phyloP scores from a whole-genome alignment of 2,113 vertebrate genomes.

The Canis aureus region DNA sequence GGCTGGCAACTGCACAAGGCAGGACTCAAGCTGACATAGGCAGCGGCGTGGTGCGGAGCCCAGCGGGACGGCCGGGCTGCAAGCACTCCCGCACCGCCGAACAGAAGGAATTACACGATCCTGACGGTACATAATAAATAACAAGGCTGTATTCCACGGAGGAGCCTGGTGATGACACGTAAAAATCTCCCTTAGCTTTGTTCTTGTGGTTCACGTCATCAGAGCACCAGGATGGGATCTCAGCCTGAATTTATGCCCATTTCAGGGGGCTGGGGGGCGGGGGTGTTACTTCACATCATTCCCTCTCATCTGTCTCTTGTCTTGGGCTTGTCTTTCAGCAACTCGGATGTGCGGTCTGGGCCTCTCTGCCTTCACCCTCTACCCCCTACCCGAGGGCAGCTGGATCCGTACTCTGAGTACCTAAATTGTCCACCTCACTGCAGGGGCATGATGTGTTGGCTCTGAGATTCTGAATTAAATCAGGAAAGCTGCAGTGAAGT shows the following conservation, averaged over 20 bases:
- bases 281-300: neutral
- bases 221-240: neutral
- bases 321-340: neutral
- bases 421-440: rapidly evolving
- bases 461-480: neutral
- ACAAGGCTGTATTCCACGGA: neutral
- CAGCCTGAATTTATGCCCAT: neutral
- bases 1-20: neutral
- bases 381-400: neutral
- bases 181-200: neutral
- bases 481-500: neutral
- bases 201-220: neutral
- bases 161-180: slow-evolving; percentile 48
- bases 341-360: rapidly evolving
- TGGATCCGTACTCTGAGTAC: rapidly evolving
- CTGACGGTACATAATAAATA: neutral
- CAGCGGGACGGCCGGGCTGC: neutral
- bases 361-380: neutral
- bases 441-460: no score
- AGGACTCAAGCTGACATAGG: rapidly evolving
- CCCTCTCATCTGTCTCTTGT: neutral
- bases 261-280: neutral
- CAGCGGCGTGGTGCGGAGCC: neutral
- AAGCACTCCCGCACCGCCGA: neutral
- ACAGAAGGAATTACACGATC: neutral